Base-by-base conservation (phyloP, 2,113 vertebrate species). In the Macquaria ambigua region DNA sequence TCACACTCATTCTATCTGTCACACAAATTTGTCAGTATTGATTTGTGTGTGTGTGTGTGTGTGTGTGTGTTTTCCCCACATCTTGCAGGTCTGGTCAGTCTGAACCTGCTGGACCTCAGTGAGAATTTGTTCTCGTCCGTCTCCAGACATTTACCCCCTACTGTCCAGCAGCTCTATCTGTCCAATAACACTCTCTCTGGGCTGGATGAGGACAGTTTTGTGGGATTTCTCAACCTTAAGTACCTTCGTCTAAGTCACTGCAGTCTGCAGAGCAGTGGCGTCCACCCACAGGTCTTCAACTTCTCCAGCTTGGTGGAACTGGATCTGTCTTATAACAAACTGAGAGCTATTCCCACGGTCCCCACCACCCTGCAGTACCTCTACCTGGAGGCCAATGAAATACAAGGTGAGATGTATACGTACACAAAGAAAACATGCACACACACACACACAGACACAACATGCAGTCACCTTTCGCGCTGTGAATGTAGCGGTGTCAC, bases 271-370 rank as follows among this genome's bases (percentile, higher is more conserved):
- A 95, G 87, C 43, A 25, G 5, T 1, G 31, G n/a, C 4, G 2
- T 96, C 61, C 74, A 89, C 20, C 78, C 61, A 0, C 61, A 52
- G 14, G 90, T 81, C 55, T 95, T 96, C 87, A 96, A 95, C 74
- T 37, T 92, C 43, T 92, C 95, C 86, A 93, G 94, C 68, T 84
- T 96, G 79, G 89, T 96, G 80, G 96, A 97, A 89, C 88, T 96
- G 77, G 96, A 96, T 73, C 93, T 96, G 43, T 95, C 96, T n/a
- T 95, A 95, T 71, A 97, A 96, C 89, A 92, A 91, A 77, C 93
- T 96, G 11, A 94, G 71, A 2, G 77, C 79, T 53, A 92, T 93
- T 67, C 95, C 96, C 46, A 72, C 84, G 0, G 95, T 96, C 23
- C 93, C 95, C 43, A 90, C 61, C 77, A 95, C 90, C 2, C 93